Evolutionary conservation across 2,888 invertebrate genomes (phyloP), one percentile per base, ranked within the genome.

Genomic region (Volucella inanis): DNA sequence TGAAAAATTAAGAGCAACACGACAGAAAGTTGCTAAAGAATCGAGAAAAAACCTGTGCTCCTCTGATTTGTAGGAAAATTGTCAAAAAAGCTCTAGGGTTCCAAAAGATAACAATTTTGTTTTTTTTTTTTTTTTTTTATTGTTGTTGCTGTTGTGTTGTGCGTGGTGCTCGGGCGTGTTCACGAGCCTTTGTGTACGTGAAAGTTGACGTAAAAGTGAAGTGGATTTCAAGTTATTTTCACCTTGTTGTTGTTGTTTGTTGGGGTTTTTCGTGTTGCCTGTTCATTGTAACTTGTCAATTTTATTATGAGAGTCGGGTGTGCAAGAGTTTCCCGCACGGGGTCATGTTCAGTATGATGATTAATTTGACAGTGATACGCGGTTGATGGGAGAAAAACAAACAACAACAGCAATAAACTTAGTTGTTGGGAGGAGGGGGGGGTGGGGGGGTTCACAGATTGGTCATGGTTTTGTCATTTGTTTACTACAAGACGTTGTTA

Each of bases 201-300:
- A 67, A 61, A 47, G 22, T 64, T 49, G 71, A 43, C 41, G 38
- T 74, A 47, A 68, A 22, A 18, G 57, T 15, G 11, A 62, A 64
- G 64, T 70, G 62, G 49, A 68, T 43, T 64, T 62, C 61, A 55
- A 38, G 52, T 67, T 22, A 45, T 61, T 65, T 8, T 39, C 22
- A 15, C 2, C 11, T 45, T 18, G 43, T 64, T 62, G 61, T 54
- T 54, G 22, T 50, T 38, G 3, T 22, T 31, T 31, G 31, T 31
- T 31, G 31, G 31, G 6, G 18, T 22, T 15, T 15, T 62, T 22
- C 61, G 22, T 3, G 11, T 72, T 31, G 31, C 31, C 31, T 31
- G 31, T 55, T 54, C 45, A 62, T 59, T 77, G 62, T 71, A 80
- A 80, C 75, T 84, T 84, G 80, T 84, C 80, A 67, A 84, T 80